Evolutionary conservation across 2,888 invertebrate genomes (phyloP).

Genomic region (Lasius fuliginosus): DNA sequence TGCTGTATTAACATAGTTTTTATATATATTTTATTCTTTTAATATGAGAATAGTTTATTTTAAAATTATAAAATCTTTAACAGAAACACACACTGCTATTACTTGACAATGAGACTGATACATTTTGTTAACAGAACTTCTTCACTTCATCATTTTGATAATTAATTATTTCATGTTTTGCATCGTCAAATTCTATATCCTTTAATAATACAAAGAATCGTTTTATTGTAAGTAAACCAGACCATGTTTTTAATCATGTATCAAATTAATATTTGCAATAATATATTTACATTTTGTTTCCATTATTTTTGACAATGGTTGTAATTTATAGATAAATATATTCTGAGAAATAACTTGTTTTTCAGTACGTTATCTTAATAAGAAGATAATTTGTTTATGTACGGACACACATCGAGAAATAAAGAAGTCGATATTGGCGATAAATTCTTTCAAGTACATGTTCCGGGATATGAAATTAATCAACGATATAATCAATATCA

Average conservation of each 20-base stretch:
- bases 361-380: neutral
- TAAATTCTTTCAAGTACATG: neutral
- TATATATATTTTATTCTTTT: conserved; percentile 1
- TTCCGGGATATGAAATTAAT: neutral
- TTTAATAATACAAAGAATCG: conserved; percentile 17
- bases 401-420: neutral
- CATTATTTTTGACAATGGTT: conserved; percentile 7
- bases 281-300: neutral
- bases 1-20: neutral
- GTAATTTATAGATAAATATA: conserved; percentile 10
- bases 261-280: neutral
- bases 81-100: conserved; percentile 1
- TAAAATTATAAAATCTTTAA: conserved; percentile 1
- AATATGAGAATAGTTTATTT: neutral
- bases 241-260: neutral
- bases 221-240: neutral
- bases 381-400: neutral
- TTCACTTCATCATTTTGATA: neutral
- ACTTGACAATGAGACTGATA: neutral
- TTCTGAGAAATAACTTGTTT: neutral
- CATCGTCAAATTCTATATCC: neutral
- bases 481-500: neutral
- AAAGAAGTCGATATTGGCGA: neutral
- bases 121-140: neutral
- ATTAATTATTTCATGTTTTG: conserved; percentile 17